Percentiles rank a stretch among this genome's conserved stretches.
These are phyloP conservation scores for Microctonus aethiopoides DNA, from an alignment of 2,888 invertebrate genomes.

Conservation along the genomic window DNA sequence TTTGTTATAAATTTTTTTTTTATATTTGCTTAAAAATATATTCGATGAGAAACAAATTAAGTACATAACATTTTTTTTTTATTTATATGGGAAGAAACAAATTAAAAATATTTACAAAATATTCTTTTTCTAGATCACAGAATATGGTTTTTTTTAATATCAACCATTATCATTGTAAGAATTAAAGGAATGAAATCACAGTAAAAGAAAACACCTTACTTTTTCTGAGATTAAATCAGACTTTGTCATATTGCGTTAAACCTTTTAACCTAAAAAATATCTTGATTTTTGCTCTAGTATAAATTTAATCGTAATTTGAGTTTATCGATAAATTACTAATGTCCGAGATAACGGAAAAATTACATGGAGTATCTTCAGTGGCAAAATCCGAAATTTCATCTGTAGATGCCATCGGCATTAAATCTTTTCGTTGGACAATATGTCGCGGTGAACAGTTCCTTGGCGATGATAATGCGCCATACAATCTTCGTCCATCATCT, in stretches of 20 bases:
- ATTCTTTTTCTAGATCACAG: constrained; percentile 1
- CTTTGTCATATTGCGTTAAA: neutral
- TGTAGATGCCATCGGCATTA: neutral
- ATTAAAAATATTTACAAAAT: constrained; percentile 1
- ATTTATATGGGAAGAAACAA: neutral
- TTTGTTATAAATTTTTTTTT: neutral
- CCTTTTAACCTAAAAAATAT: neutral
- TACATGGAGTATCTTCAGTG: constrained; percentile 33
- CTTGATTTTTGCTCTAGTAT: neutral
- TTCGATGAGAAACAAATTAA: neutral
- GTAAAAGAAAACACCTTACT: neutral
- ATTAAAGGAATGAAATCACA: neutral
- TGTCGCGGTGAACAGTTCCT: constrained; percentile 21
- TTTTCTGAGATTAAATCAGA: neutral
- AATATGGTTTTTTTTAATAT: neutral
- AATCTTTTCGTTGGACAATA: constrained; percentile 3
- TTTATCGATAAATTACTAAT: constrained; percentile 23
- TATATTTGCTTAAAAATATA: neutral
- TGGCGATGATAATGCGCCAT: neutral
- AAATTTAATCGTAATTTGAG: constrained; percentile 15
- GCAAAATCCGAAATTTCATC: constrained; percentile 27
- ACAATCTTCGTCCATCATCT: constrained; percentile 7
- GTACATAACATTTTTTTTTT: neutral
- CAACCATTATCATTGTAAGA: neutral
- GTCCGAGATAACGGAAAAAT: constrained; percentile 26